Conservation (phyloP, 2,888 invertebrate genomes). For the Diadromus collaris region DNA sequence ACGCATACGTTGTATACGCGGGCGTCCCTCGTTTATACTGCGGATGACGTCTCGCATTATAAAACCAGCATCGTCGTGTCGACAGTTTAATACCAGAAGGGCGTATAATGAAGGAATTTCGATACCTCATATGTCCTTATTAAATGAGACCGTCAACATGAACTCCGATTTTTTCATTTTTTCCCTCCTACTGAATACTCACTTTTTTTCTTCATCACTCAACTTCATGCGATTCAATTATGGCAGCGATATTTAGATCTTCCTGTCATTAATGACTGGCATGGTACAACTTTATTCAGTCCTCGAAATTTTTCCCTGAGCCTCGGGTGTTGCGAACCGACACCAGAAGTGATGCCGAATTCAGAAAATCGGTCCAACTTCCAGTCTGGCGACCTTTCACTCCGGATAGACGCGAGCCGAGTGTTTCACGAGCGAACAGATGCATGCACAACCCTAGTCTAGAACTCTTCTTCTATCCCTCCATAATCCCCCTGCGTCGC, state of each 20-base stretch:
- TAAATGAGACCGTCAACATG: no score
- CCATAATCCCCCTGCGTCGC: neutral
- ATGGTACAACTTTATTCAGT: neutral
- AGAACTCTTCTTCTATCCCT: conserved; percentile 16
- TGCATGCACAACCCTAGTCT: conserved; percentile 50
- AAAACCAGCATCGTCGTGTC: conserved; percentile 20
- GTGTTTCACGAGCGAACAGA: conserved; percentile 47
- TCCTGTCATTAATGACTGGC: neutral
- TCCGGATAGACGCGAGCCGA: conserved; percentile 45
- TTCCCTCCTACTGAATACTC: no score
- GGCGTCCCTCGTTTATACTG: conserved; percentile 19
- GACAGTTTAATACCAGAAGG: no score
- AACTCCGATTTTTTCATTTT: neutral
- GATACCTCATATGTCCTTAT: no score
- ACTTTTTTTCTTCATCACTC: no score
- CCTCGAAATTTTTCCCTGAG: neutral
- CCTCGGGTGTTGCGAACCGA: neutral
- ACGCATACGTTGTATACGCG: conserved; percentile 21
- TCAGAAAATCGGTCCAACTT: neutral
- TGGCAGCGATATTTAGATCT: neutral
- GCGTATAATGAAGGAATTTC: no score
- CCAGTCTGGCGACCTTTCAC: conserved; percentile 46
- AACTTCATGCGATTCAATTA: no score
- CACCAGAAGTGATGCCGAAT: neutral
- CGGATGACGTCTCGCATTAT: conserved; percentile 25